Conservation (phyloP, 2,888 invertebrate genomes). For the Bombylius major region DNA sequence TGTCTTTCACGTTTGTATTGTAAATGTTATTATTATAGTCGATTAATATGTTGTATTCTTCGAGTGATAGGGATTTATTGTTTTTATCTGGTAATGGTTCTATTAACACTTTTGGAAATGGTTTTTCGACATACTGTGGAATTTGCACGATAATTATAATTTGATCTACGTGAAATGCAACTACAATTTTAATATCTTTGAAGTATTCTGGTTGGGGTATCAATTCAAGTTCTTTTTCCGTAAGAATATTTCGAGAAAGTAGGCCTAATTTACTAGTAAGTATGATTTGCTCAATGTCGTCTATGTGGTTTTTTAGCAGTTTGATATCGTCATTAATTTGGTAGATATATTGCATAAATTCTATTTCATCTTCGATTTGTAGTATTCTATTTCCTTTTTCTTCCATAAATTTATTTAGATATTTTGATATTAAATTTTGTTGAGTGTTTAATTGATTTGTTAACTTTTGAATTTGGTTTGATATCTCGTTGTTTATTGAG, state of each 20-base stretch:
- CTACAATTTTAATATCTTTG: background rate
- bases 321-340: background rate
- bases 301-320: background rate
- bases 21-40: background rate
- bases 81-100: background rate
- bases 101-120: background rate
- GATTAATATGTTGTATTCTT: background rate
- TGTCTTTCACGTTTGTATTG: background rate
- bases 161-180: too few species aligned
- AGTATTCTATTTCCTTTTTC: background rate
- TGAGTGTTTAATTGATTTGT: background rate
- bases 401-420: background rate
- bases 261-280: background rate
- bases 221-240: background rate
- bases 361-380: background rate
- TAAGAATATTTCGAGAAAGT: background rate
- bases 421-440: background rate
- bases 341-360: background rate
- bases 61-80: background rate
- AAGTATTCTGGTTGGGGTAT: background rate
- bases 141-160: background rate
- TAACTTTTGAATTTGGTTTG: background rate
- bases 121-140: background rate
- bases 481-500: too few species aligned
- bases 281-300: background rate